Conservation (phyloP, 2,113 vertebrate species). For the Takifugu flavidus region DNA sequence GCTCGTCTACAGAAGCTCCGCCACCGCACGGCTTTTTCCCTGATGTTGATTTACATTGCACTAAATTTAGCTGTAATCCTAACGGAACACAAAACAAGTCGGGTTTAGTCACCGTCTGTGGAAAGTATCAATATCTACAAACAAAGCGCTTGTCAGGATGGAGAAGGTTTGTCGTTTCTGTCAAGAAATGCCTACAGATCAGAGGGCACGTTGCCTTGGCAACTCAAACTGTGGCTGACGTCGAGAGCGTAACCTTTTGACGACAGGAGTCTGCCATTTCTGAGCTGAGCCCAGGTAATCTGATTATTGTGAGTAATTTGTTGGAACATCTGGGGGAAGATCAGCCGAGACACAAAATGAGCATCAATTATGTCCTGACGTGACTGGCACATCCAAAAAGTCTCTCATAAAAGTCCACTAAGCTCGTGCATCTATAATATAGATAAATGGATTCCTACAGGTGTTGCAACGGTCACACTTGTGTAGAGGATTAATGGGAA, state of each 20-base stretch:
- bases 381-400: no score
- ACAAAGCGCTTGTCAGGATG: slow-evolving; percentile 9
- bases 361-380: slow-evolving; percentile 1
- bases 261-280: neutral
- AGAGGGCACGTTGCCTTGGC: slow-evolving; percentile 68
- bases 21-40: slow-evolving; percentile 28
- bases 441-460: no score
- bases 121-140: slow-evolving; percentile 25
- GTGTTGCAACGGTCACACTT: no score
- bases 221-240: slow-evolving; percentile 63
- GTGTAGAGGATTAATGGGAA: no score
- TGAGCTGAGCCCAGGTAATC: neutral
- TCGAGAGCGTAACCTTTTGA: neutral
- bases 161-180: slow-evolving; percentile 9
- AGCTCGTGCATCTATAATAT: no score
- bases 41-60: slow-evolving; percentile 33
- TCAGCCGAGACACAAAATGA: slow-evolving; percentile 6
- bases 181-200: slow-evolving; percentile 17
- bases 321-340: neutral
- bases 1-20: slow-evolving; percentile 22
- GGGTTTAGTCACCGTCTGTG: slow-evolving; percentile 23
- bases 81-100: slow-evolving; percentile 15
- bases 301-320: neutral
- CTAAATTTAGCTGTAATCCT: slow-evolving; percentile 50
- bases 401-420: no score